A percentile compares a stretch with the other conserved stretches of the same genome.
These are phyloP conservation scores for Abrostola triplasia DNA, from an alignment of 2,888 invertebrate genomes.

Conservation along the genomic window DNA sequence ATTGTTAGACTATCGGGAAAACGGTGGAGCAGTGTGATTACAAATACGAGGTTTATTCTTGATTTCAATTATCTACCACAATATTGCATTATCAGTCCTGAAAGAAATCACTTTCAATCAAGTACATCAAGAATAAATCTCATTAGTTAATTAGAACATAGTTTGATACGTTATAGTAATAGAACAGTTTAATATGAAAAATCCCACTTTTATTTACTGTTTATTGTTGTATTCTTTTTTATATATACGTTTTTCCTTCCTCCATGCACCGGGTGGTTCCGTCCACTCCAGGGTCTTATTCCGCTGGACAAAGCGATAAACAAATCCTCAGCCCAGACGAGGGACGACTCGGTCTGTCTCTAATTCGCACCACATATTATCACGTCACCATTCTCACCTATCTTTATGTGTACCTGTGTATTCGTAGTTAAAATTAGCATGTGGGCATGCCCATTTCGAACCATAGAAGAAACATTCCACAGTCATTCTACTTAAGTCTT, in stretches of 20 bases:
- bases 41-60: conserved; percentile 81
- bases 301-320: conserved; percentile 87
- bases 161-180: conserved; percentile 74
- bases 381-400: conserved; percentile 73
- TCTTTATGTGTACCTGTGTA: conserved; percentile 78
- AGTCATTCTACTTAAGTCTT: conserved; percentile 45
- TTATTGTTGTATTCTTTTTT: conserved; percentile 67
- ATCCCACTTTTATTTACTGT: conserved; percentile 73
- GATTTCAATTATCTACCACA: conserved; percentile 47
- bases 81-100: conserved; percentile 9
- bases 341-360: conserved; percentile 87
- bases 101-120: conserved; percentile 10
- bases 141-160: conserved; percentile 80
- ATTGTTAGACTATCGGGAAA: conserved; percentile 85
- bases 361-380: conserved; percentile 74
- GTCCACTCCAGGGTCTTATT: conserved; percentile 84
- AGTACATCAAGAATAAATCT: conserved; percentile 79
- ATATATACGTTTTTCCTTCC: conserved; percentile 77
- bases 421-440: conserved; percentile 80
- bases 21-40: conserved; percentile 82
- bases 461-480: conserved; percentile 34
- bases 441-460: conserved; percentile 61
- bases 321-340: conserved; percentile 85
- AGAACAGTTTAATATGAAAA: conserved; percentile 71
- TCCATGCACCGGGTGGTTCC: conserved; percentile 78